Evolutionary conservation across 2,888 invertebrate genomes (phyloP), one percentile per base, ranked within the genome.

Genomic region (Parnassius orleans): DNA sequence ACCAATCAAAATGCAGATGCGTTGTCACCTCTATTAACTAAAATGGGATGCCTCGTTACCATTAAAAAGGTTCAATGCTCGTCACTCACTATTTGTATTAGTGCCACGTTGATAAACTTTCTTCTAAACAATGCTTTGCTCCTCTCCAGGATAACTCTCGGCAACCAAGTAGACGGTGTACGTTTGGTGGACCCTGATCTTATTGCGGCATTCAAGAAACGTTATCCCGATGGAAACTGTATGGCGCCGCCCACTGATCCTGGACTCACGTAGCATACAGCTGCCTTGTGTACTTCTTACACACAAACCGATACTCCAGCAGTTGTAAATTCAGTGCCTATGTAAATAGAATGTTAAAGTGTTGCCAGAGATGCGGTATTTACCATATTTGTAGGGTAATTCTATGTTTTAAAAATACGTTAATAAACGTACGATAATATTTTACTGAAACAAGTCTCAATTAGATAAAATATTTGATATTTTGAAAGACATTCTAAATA

Each of bases 81-180:
- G 1, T 7, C 33, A 7, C 33, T 33, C 33, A 33, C 33, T 24
- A 33, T 33, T 7, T 33, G 5, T 33, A 33, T 33, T 33, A 0
- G 33, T 33, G 33, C 33, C 5, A 33, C 33, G 7, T 33, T 33
- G 7, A 33, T 33, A 33, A 33, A 33, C 5, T 7, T 33, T 33
- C 33, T 33, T 7, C 33, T 33, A 33, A 33, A 33, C 33, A 33
- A 33, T 33, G 33, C 33, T 24, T 14, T 14, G 15, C 14, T n/a
- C 12, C 61, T 65, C 70, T 74, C 1, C 75, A 93, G 93, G 94
- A 97, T 97, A 76, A 99, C 99, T 0, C 88, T 99, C 5, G 99
- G 99, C 0, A 99, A 99, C 90, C 99, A 99, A 87, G 95, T 99
- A 57, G 98, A 98, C 78, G 99, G 99, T 1, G 98, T 98, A 1